Evolutionary conservation across 2,888 invertebrate genomes (phyloP), one percentile per base, ranked within the genome.

Genomic region (Cecidostiba fungosa): DNA sequence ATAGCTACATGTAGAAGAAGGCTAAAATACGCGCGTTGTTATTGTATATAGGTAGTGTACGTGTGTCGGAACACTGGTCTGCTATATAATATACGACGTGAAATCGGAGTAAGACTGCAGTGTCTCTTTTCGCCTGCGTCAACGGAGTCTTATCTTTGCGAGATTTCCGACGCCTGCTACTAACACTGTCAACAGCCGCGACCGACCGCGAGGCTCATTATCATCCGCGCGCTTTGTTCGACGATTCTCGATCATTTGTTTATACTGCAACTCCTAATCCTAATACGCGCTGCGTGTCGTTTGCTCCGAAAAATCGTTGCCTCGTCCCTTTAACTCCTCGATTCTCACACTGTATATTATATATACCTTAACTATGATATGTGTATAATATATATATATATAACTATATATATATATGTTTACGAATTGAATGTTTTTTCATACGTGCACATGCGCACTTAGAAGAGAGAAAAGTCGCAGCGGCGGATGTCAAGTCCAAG

Each of bases 91-190:
- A n/a, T 50, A 50, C 19, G 50, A 50, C 16, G 19, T 50, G 50
- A 50, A 50, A 50, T 50, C 50, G 50, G 50, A 50, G 50, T 50
- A 4, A 47, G 59, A 50, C 19, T 50, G 50, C 50, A 50, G 50
- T 50, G 50, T 10, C 50, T 50, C 74, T 79, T 66, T 79, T 16
- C 50, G 69, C 79, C 39, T 76, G 84, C 77, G 79, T 76, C 50
- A 84, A 29, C 32, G 50, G 26, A 6, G 23, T 79, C 66, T 79
- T 84, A 84, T 84, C 74, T 32, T 6, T 14, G 59, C 23, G 32
- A 74, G 32, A 73, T 74, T 79, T 39, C 23, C 29, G 54, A 47
- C 39, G 59, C 10, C 36, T 36, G 39, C 26, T 77, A 39, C 50
- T 26, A 54, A n/a, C 5, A 54, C 54, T 59, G 54, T 59, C 54